Base-by-base conservation (phyloP, 2,113 vertebrate species). In the Bombycilla garrulus region DNA sequence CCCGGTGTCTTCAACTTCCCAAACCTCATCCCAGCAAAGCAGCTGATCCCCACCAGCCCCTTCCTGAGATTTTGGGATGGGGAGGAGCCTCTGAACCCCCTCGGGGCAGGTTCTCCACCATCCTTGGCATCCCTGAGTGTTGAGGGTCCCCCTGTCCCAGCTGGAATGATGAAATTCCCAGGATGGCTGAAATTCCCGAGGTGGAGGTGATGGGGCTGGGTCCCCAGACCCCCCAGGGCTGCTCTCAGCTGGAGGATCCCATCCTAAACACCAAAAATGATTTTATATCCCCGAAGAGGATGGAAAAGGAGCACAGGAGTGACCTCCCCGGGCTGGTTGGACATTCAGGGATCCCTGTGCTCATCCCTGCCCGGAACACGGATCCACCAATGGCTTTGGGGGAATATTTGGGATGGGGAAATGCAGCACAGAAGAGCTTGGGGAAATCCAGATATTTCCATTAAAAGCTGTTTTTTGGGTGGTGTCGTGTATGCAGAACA, bases 1-100 rank as follows among this genome's bases (percentile, higher is more conserved):
- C 64, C 5, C 0, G 0, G 4, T 3, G 26, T 17, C 45, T 2
- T 1, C 25, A 31, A 0, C 44, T 8, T 40, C 76, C 80, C 57
- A 19, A 16, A 33, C 4, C 10, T 17, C 65, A 22, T 26, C 35
- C n/a, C 0, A 0, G 6, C 0, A 8, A 36, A 44, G 42, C 17
- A 33, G 35, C 15, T 11, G 20, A 5, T 18, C 54, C 26, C 42
- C 29, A 21, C 18, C 60, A 40, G 77, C 12, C 3, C 0, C 8
- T 5, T 25, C 4, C 6, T 0, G 13, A 54, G 29, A 5, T 77
- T 54, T 24, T 29, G 73, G 0, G 7, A 5, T 1, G 23, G 7
- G 16, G 14, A 45, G 31, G 36, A 57, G 26, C 26, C 35, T 4
- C 36, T 1, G 29, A 44, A 40, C 10, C 10, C 35, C 42, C 47